A percentile compares a stretch with the other conserved stretches of the same genome.
These are phyloP conservation scores for Netelia melanura DNA, from an alignment of 2,888 invertebrate species.

Conservation along the genomic window DNA sequence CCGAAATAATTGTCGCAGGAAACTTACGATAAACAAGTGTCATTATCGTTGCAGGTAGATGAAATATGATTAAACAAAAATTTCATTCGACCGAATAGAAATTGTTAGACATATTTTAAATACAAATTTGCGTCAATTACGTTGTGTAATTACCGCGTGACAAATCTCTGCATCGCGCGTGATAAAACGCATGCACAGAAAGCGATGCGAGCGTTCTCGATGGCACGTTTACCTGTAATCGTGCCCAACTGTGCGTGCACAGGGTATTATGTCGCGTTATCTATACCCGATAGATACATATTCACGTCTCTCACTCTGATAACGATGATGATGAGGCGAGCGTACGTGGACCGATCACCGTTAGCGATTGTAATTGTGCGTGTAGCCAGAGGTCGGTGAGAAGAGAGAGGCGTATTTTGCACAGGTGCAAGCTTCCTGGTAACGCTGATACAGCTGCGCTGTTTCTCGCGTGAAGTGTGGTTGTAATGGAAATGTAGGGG, in stretches of 20 bases:
- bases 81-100: no score
- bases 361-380: constrained; percentile 47
- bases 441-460: constrained; percentile 11
- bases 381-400: not conserved
- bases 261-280: constrained; percentile 39
- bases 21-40: no score
- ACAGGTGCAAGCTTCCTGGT: constrained; percentile 32
- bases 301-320: not conserved
- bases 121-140: no score
- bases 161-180: not conserved
- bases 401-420: constrained; percentile 13
- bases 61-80: no score
- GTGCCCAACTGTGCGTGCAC: constrained; percentile 39
- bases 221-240: constrained; percentile 53
- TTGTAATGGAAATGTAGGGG: not conserved
- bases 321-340: constrained; percentile 24
- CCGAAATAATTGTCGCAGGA: no score
- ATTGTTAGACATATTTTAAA: no score
- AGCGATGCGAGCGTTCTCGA: constrained; percentile 24
- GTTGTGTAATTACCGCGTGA: no score
- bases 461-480: not conserved
- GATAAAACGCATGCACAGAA: constrained; percentile 24
- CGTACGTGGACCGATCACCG: constrained; percentile 22
- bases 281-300: constrained; percentile 8
- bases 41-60: no score